phyloP scores from a whole-genome alignment of 1,140 invertebrate species.

The Sminthurinus signatus region DNA sequence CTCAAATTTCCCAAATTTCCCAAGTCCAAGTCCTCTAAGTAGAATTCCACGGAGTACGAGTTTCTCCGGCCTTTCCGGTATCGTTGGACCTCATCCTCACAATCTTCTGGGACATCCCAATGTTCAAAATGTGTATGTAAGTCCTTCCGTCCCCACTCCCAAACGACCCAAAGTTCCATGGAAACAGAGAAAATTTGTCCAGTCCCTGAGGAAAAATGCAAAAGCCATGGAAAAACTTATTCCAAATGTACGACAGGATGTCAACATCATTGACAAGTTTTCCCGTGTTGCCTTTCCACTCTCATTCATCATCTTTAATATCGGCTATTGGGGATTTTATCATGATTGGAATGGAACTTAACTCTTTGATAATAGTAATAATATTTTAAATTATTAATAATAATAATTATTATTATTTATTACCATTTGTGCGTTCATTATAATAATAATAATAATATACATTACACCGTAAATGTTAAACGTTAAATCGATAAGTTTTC shows the following conservation, averaged over 20 bases:
- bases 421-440: no score
- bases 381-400: no score
- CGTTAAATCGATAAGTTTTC: no score
- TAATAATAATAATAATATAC: no score
- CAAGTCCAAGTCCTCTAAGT: background rate
- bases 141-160: background rate
- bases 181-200: constrained; percentile 16
- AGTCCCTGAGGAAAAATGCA: constrained; percentile 24
- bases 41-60: constrained; percentile 35
- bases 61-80: constrained; percentile 33
- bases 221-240: constrained; percentile 17
- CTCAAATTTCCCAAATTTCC: background rate
- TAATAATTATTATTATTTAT: no score
- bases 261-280: constrained; percentile 95
- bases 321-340: constrained; percentile 91
- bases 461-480: no score
- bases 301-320: constrained; percentile 88
- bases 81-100: constrained; percentile 10
- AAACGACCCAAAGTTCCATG: background rate
- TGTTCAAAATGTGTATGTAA: background rate
- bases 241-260: constrained; percentile 46
- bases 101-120: background rate
- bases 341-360: constrained; percentile 46
- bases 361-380: no score
- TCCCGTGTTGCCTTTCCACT: constrained; percentile 89